These are phyloP conservation scores for Aurelia aurita complex sp. Pacific DNA, from an alignment of 30 jellyfish, hydroid and myxozoan genomes.

Conservation along the genomic window DNA sequence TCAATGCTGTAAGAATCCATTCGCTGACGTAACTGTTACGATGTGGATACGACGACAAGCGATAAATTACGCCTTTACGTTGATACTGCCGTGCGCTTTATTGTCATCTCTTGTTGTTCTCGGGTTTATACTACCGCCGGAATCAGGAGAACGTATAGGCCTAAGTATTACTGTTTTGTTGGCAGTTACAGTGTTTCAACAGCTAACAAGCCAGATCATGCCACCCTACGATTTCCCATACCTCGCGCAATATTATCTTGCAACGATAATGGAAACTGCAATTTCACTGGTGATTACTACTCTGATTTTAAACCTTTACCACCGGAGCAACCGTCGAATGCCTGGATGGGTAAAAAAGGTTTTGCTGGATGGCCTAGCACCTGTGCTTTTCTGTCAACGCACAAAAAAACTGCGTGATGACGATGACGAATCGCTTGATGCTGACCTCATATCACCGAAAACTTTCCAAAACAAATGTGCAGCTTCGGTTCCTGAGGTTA, in stretches of 20 bases:
- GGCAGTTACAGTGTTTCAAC: conserved; percentile 85
- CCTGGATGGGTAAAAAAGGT: conserved; percentile 60
- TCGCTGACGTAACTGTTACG: conserved; percentile 73
- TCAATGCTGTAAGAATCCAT: conserved; percentile 77
- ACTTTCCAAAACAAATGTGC: too few species aligned
- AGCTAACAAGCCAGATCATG: conserved; percentile 80
- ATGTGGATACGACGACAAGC: conserved; percentile 68
- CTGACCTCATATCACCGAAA: too few species aligned
- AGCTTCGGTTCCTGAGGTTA: conserved; percentile 13
- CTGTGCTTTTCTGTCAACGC: conserved; percentile 64
- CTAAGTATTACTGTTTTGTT: conserved; percentile 74
- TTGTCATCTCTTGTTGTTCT: conserved; percentile 70
- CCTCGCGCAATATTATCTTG: conserved; percentile 80
- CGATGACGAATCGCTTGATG: neutral
- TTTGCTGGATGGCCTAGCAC: conserved; percentile 76
- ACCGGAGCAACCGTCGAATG: conserved; percentile 73
- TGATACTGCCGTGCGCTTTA: conserved; percentile 80
- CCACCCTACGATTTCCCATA: conserved; percentile 87
- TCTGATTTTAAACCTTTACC: conserved; percentile 67
- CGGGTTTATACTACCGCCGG: conserved; percentile 86
- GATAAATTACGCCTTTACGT: conserved; percentile 50
- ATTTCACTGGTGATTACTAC: conserved; percentile 71
- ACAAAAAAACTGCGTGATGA: conserved; percentile 15
- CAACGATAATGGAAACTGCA: conserved; percentile 74
- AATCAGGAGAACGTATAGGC: conserved; percentile 83